phyloP scores from a whole-genome alignment of 1,140 invertebrate genomes.

The Microvelia longipes region DNA sequence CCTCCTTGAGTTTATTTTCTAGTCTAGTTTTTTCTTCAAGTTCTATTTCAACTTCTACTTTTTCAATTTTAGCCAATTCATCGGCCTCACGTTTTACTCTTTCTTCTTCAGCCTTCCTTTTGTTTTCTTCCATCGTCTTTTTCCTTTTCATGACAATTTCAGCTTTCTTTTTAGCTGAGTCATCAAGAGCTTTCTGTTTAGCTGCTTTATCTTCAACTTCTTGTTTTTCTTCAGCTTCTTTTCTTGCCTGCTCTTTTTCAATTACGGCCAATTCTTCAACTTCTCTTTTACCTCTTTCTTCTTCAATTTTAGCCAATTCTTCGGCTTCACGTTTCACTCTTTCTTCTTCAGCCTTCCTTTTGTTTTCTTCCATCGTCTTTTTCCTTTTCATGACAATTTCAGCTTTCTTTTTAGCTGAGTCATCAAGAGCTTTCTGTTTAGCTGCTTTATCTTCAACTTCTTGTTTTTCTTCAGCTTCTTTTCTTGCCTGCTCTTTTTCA shows the following conservation, averaged over 20 bases:
- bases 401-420: too few relatives aligned
- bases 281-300: slow-evolving; percentile 6
- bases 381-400: too few relatives aligned
- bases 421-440: background rate
- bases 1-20: background rate
- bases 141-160: background rate
- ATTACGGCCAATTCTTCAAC: background rate
- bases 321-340: background rate
- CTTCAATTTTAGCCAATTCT: slow-evolving; percentile 3
- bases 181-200: background rate
- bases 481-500: background rate
- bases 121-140: background rate
- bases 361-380: slow-evolving; percentile 3
- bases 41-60: slow-evolving; percentile 6
- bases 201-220: background rate
- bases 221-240: background rate
- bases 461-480: background rate
- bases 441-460: background rate
- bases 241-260: slow-evolving; percentile 1
- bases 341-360: background rate
- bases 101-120: slow-evolving; percentile 3
- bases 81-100: background rate
- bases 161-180: too few relatives aligned
- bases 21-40: slow-evolving; percentile 8
- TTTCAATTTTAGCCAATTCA: slow-evolving; percentile 2